A percentile compares a stretch with the other conserved stretches of the same genome.
Evolutionary conservation across 2,797 vertebrate genomes (phyloP).

Genomic region (Onychomys arenicola): DNA sequence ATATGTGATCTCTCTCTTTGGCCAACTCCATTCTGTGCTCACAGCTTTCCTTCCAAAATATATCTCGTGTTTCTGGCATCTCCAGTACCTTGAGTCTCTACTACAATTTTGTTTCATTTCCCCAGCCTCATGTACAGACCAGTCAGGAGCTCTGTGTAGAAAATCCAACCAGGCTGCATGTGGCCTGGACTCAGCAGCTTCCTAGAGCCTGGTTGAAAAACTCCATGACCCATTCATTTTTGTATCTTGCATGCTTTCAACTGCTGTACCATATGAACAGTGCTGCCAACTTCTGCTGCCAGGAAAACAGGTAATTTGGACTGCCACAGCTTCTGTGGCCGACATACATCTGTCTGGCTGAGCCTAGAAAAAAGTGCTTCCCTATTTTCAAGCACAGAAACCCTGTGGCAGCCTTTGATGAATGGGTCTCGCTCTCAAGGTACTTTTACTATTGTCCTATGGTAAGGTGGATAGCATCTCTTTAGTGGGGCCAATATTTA

Average conservation of each 20-base stretch:
- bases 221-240: neutral
- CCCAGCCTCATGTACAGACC: no score
- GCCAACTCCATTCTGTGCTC: neutral
- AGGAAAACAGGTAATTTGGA: neutral
- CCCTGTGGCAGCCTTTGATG: neutral
- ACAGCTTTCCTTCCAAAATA: neutral
- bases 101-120: neutral
- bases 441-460: neutral
- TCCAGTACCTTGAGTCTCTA: neutral
- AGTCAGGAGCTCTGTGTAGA: neutral
- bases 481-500: neutral
- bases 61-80: neutral
- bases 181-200: neutral
- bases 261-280: neutral
- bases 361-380: neutral
- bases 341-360: neutral
- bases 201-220: neutral
- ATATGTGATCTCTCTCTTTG: neutral
- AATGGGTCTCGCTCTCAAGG: neutral
- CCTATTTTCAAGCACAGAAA: neutral
- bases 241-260: neutral
- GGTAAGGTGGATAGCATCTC: no score
- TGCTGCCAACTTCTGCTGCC: neutral
- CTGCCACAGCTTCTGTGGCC: neutral
- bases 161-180: neutral